Conservation (phyloP, 2,888 invertebrate genomes). For the Agapostemon virescens region DNA sequence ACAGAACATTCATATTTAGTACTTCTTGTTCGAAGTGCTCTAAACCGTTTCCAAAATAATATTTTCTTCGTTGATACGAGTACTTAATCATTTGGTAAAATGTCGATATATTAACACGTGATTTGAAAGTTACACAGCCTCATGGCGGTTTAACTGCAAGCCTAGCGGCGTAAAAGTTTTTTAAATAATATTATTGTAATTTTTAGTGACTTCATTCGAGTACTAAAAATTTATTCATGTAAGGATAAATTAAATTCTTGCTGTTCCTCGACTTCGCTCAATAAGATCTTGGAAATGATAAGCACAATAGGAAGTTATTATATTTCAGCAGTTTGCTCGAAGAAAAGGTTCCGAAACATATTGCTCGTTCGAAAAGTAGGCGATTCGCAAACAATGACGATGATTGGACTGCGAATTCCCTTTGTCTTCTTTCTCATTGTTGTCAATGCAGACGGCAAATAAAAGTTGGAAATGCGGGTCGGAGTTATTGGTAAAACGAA, state of each 20-base stretch:
- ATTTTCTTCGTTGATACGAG: too few relatives aligned
- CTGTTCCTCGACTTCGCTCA: background rate
- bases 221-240: too few relatives aligned
- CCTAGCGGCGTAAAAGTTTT: too few relatives aligned
- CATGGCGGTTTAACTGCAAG: too few relatives aligned
- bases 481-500: slow-evolving; percentile 44
- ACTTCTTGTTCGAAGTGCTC: too few relatives aligned
- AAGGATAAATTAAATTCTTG: background rate
- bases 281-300: background rate
- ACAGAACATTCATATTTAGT: too few relatives aligned
- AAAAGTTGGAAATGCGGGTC: slow-evolving; percentile 49
- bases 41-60: too few relatives aligned
- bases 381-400: background rate
- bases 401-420: background rate
- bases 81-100: too few relatives aligned
- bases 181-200: too few relatives aligned
- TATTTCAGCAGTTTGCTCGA: background rate
- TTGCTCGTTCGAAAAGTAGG: background rate
- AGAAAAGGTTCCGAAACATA: background rate
- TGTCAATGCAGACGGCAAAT: background rate
- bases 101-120: too few relatives aligned
- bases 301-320: background rate
- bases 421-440: slow-evolving; percentile 2
- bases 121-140: too few relatives aligned
- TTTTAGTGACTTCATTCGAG: too few relatives aligned